Conservation (phyloP, 2,888 invertebrate genomes). For the Polymixis lichenea region DNA sequence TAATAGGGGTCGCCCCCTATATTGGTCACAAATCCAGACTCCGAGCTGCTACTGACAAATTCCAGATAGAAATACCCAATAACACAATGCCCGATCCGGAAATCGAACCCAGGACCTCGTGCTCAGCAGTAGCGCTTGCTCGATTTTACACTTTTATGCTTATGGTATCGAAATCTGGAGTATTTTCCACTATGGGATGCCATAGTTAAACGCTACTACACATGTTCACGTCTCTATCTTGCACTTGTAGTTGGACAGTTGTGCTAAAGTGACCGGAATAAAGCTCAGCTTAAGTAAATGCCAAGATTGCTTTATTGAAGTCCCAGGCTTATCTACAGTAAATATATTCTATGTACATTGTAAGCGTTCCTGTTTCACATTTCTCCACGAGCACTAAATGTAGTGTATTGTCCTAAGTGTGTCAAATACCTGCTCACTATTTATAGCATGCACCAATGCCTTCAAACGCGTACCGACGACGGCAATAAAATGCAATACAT, state of each 20-base stretch:
- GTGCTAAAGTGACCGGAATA: background rate
- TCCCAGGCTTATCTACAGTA: too few species aligned
- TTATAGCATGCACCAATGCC: constrained; percentile 30
- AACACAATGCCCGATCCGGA: too few species aligned
- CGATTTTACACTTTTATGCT: background rate
- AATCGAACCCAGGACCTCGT: too few species aligned
- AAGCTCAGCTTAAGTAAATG: background rate
- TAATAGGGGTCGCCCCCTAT: too few species aligned
- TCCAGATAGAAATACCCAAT: too few species aligned
- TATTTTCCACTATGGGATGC: background rate
- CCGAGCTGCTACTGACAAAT: too few species aligned
- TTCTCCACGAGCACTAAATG: background rate
- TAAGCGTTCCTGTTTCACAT: background rate
- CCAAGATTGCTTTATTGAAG: too few species aligned
- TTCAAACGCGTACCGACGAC: constrained; percentile 15
- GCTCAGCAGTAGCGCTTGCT: too few species aligned
- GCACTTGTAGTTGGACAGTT: background rate
- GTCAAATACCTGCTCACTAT: constrained; percentile 33
- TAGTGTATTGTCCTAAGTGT: background rate
- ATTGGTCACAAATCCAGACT: too few species aligned
- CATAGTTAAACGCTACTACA: background rate
- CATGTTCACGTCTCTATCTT: background rate
- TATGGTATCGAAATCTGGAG: too few species aligned
- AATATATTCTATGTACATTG: background rate
- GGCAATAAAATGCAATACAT: constrained; percentile 54